Base-by-base conservation (phyloP, 2,797 vertebrate species). In the Sebastes reedi region DNA sequence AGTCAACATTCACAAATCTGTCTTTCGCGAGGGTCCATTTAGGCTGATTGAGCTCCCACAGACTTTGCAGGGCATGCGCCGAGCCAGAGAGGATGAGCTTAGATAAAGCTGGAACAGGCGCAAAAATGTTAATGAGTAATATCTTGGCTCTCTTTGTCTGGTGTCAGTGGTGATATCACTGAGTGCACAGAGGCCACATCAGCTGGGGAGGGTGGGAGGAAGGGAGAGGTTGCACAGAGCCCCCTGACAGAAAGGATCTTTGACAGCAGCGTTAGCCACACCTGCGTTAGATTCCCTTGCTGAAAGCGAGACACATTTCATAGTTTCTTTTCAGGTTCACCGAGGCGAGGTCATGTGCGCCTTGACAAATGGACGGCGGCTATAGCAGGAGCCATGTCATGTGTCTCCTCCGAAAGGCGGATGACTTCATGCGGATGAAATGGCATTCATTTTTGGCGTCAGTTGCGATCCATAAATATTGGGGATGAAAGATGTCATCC, bases 341-440 rank as follows among this genome's bases (percentile, higher is more conserved):
- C 25, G 66, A 84, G 72, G 80, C 68, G 18, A 62, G n/a, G 72
- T 72, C 88, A 89, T 75, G 83, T 75, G 42, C 24, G 27, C 58
- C 74, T 74, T 77, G 76, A 89, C 76, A 67, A 88, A 87, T 77
- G 72, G 52, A 84, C 74, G 29, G 72, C 55, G 60, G 54, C 81
- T 79, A 67, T 79, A 67, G 75, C 81, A 18, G 84, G 81, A 92
- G 82, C 77, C 82, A 70, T 83, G 80, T 71, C 82, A 69, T 81
- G 77, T 65, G 71, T 88, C 87, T 89, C 67, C 59, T 79, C 74
- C 24, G n/a, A 79, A 84, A 74, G 61, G 20, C 62, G 1, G 66
- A 90, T 94, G 92, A 94, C 89, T 82, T 93, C 90, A 93, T 91
- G 90, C 24, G 3, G 56, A 88, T 84, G 81, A 89, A 91, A 92